Base-by-base conservation (phyloP, 2,113 vertebrate genomes). In the Austrofundulus limnaeus region DNA sequence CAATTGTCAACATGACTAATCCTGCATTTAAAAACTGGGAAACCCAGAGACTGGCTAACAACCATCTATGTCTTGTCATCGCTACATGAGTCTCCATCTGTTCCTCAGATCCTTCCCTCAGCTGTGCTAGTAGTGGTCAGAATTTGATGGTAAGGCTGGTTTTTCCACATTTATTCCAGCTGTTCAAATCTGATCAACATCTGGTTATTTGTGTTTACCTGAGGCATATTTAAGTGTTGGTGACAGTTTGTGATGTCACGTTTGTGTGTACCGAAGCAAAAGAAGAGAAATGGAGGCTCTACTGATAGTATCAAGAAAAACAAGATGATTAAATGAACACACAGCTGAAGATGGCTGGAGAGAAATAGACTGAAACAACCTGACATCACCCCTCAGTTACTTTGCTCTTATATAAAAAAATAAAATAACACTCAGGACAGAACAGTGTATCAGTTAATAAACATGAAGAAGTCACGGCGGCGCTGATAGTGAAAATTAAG, bases 291-390 rank as follows among this genome's bases (percentile, higher is more conserved):
- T 10, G 9, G 31, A 34, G 31, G 31, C 31, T 34, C 10, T 34
- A 34, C 31, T 34, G 31, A 34, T 34, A 8, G 4, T 34, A 34
- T 34, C 31, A 34, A 34, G 31, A 34, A 70, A 69, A 80, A 69
- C 62, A 76, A 75, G 49, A 61, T 1, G 41, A 84, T 67, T 28
- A 49, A 58, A 55, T 54, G 21, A 81, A 61, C 59, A 41, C 63
- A 80, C 15, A 56, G 70, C 66, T 80, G 56, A 76, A 76, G 83
- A 83, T 78, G 75, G 64, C 70, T 79, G 81, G 89, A 87, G 84
- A 60, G 53, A 82, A 88, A 87, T 76, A 66, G 76, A 51, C 66
- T 87, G 84, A 83, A 82, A 88, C 51, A 78, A 51, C 60, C 50
- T 41, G 63, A 77, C 78, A 78, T 74, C 62, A 43, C 57, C 66